A percentile compares a stretch with the other conserved stretches of the same genome.
Conservation (phyloP, 2,888 invertebrate genomes). For the Anaspis maculata region DNA sequence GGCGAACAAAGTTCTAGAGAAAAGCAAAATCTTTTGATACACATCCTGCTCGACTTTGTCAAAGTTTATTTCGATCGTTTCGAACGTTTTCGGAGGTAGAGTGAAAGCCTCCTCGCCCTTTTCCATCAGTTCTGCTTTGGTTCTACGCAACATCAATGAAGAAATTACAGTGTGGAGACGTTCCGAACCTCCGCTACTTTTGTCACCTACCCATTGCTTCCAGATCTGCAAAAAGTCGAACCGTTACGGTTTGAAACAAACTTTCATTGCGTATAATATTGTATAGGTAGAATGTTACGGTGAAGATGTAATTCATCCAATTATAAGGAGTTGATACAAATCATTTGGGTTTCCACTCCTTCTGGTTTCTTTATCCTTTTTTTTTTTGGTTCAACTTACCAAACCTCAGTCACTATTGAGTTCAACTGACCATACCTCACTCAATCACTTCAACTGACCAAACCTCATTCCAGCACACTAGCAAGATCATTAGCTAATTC, state of each 20-base stretch:
- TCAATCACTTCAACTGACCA: too few species aligned
- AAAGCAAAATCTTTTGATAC: conserved; percentile 67
- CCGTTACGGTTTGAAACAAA: conserved; percentile 2
- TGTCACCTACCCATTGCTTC: conserved; percentile 89
- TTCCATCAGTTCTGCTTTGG: conserved; percentile 69
- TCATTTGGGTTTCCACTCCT: too few species aligned
- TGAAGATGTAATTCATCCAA: too few species aligned
- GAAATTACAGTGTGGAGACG: conserved; percentile 80
- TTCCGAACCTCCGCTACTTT: conserved; percentile 66
- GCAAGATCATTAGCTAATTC: too few species aligned
- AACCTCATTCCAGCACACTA: too few species aligned
- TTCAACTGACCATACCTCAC: too few species aligned
- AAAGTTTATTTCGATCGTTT: conserved; percentile 54
- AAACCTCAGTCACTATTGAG: too few species aligned
- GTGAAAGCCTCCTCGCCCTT: conserved; percentile 49
- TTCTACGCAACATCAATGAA: conserved; percentile 76
- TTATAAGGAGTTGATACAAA: too few species aligned
- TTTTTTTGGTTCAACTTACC: too few species aligned
- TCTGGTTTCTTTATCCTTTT: too few species aligned
- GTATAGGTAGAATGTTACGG: too few species aligned
- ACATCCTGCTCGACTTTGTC: conserved; percentile 63
- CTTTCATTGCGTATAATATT: too few species aligned
- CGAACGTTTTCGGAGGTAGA: conserved; percentile 54
- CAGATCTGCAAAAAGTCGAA: conserved; percentile 53
- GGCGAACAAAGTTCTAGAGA: conserved; percentile 66